Base-by-base conservation (phyloP, 1,140 invertebrate genomes). In the Conus ventricosus region DNA sequence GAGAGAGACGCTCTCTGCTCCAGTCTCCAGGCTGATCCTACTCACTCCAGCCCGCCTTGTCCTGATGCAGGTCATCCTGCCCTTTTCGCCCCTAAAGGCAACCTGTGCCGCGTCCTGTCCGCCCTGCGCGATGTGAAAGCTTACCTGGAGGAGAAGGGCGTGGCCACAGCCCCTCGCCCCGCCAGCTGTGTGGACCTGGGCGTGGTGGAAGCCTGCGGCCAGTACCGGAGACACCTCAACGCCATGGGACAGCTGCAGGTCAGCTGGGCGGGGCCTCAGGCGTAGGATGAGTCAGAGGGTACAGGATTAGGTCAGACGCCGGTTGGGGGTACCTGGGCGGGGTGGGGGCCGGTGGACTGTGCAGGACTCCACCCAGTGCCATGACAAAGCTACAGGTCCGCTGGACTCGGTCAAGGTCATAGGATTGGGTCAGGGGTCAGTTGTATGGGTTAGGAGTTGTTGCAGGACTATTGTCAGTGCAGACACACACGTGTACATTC, bases 71-170 rank as follows among this genome's bases (percentile, higher is more conserved):
- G 20, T 92, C 5, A 63, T 92, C 11, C 85, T 92, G 39, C 92
- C 92, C 5, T 88, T 92, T 23, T 91, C 89, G 8, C 89, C 90
- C 90, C 91, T n/a, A 92, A 90, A 76, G 91, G 89, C 87, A 92
- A 92, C 81, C 90, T 89, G 71, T 81, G 78, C 23, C 87, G 90
- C 39, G 86, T 93, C 63, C 90, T 91, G 80, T 78, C 81, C 57
- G 90, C 92, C 11, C 54, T 92, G 60, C 84, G 60, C 80, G 92
- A 92, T n/a, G n/a, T 93, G 4, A 87, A 82, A 25, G 82, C 5
- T 5, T 54, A 76, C 60, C 25, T 89, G 51, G 51, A 88, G 85
- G 60, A 20, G 81, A 57, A 23, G 63, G 13, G 7, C 39, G 63
- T 80, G 60, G 17, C 27, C 20, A 17, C 5, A 7, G 23, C 13